Percentiles rank a stretch among this genome's conserved stretches.
These are phyloP conservation scores for Otocyon megalotis DNA, from an alignment of 2,113 vertebrate species.

Conservation along the genomic window DNA sequence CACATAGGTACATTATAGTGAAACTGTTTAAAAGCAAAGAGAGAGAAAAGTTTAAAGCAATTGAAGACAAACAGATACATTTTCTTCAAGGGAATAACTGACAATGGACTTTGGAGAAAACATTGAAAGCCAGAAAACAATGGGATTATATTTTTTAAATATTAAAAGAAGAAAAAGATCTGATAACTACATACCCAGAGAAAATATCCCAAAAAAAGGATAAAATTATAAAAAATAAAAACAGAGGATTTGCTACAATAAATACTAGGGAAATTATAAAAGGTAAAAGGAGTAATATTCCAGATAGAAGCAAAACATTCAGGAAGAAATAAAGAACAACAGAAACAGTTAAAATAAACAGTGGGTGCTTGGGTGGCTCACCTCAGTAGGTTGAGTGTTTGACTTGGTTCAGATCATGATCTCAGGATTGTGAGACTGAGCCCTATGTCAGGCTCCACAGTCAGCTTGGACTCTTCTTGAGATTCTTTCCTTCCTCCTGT, in stretches of 20 bases:
- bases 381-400: neutral
- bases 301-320: neutral
- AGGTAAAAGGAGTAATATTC: neutral
- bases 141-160: neutral
- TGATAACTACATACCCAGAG: neutral
- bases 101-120: slow-evolving; percentile 46
- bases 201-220: neutral
- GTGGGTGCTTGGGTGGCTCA: neutral
- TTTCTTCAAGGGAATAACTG: slow-evolving; percentile 1
- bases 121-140: neutral
- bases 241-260: neutral
- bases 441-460: neutral
- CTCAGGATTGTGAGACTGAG: neutral
- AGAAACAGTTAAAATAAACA: slow-evolving; percentile 28
- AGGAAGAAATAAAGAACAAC: slow-evolving; percentile 9
- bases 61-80: neutral
- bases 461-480: neutral
- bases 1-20: neutral
- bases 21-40: slow-evolving; percentile 20
- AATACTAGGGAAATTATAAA: neutral
- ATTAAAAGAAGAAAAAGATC: neutral
- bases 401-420: neutral
- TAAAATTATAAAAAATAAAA: slow-evolving; percentile 4
- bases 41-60: neutral
- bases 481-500: neutral